Evolutionary conservation across 2,888 invertebrate species (phyloP), one percentile per base, ranked within the genome.

Genomic region (Pandemis heparana): DNA sequence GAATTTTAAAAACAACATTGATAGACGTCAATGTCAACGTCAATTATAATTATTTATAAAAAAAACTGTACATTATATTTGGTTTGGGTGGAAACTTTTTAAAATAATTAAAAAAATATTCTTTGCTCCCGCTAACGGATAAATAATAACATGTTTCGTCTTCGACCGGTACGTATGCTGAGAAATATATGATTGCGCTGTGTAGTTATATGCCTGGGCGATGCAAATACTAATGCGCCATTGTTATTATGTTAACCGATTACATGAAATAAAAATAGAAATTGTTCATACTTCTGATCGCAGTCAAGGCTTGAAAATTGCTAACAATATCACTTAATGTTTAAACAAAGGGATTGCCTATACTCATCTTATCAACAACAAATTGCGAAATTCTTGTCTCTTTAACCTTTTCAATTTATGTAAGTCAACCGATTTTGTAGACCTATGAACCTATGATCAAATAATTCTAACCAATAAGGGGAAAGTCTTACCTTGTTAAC

Each of bases 91-190:
- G n/a, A n/a, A n/a, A 14, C 5, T 48, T 48, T 7, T 1, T 10
- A 5, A n/a, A 48, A 0, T 48, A n/a, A 5, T 48, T 12, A 14
- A 53, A 16, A 53, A 23, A 5, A 10, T 23, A 10, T 23, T 12
- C 12, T 59, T 2, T 23, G 5, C 12, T 32, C 23, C 23, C 23
- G 23, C 23, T 23, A 12, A 10, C 56, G 12, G 9, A 14, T 12
- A 62, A 43, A 62, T 10, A 18, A 18, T 43, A 41, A 43, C 43
- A 72, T 72, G 72, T 68, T 53, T 56, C 63, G 51, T 1, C 46
- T 72, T 10, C 72, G 72, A 39, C 16, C 63, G 72, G 72, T 72
- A 72, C 18, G 72, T 68, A 62, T 23, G 5, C 16, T 39, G n/a
- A 16, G 5, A 16, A 8, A 3, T 16, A 1, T 16, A 5, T 16